Evolutionary conservation across 2,797 vertebrate species (phyloP).

Genomic region (Neopelma chrysocephalum): DNA sequence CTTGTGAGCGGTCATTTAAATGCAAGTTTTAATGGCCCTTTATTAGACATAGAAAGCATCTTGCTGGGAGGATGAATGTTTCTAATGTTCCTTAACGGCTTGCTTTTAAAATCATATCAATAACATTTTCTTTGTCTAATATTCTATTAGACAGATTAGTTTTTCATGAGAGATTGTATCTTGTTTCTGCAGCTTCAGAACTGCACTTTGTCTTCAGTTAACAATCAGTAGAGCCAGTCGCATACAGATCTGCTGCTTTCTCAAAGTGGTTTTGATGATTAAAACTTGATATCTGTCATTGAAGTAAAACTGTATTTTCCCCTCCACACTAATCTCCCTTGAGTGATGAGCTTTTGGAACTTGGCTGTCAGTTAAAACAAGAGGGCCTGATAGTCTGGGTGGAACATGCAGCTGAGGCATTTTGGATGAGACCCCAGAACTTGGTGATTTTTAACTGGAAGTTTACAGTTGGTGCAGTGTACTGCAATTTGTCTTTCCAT

Average conservation of each 20-base stretch:
- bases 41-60: background rate
- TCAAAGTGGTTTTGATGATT: background rate
- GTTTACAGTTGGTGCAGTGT: background rate
- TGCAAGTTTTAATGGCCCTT: background rate
- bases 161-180: background rate
- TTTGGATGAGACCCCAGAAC: background rate
- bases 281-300: background rate
- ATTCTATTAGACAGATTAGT: background rate
- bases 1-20: background rate
- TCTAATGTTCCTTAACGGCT: background rate
- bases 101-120: background rate
- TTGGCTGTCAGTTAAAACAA: background rate
- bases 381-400: background rate
- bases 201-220: background rate
- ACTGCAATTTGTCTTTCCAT: background rate
- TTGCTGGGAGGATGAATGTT: background rate
- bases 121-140: background rate
- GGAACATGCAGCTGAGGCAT: background rate
- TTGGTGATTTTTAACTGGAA: background rate
- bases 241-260: background rate
- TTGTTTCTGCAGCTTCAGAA: background rate
- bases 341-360: background rate
- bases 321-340: background rate
- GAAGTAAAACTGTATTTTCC: background rate
- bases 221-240: background rate